Conservation (phyloP, 2,113 vertebrate species). For the Tetrao urogallus region DNA sequence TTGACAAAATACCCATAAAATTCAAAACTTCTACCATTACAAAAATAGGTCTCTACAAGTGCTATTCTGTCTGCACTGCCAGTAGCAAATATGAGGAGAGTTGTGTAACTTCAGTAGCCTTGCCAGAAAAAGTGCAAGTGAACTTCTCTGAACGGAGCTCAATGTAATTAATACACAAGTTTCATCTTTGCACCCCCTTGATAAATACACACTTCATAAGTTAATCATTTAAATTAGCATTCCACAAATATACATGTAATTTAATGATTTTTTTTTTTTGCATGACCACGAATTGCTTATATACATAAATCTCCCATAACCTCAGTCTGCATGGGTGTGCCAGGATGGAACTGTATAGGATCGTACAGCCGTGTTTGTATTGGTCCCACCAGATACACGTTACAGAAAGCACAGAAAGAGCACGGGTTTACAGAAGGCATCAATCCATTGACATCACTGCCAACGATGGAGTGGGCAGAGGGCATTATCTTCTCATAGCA, state of each 20-base stretch:
- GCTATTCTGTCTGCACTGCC: conserved; percentile 83
- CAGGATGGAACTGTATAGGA: conserved; percentile 77
- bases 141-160: conserved; percentile 77
- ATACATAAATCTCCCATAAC: conserved; percentile 73
- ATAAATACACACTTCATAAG: conserved; percentile 91
- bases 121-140: conserved; percentile 81
- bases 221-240: conserved; percentile 99
- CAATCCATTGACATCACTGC: conserved; percentile 78
- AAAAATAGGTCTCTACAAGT: conserved; percentile 99
- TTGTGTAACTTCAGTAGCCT: conserved; percentile 88
- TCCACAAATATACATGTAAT: conserved; percentile 93
- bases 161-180: conserved; percentile 66
- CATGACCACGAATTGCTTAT: conserved; percentile 83
- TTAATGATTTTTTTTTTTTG: conserved; percentile 64
- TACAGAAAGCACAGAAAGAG: conserved; percentile 83
- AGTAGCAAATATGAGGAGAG: conserved; percentile 86
- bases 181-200: conserved; percentile 80
- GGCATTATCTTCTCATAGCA: conserved; percentile 90
- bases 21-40: conserved; percentile 96
- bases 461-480: conserved; percentile 43
- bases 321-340: conserved; percentile 79
- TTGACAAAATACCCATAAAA: conserved; percentile 99
- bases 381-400: conserved; percentile 88
- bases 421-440: conserved; percentile 84
- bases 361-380: conserved; percentile 76